phyloP scores from a whole-genome alignment of 1,140 invertebrate genomes.

The Rhopalosiphum maidis region DNA sequence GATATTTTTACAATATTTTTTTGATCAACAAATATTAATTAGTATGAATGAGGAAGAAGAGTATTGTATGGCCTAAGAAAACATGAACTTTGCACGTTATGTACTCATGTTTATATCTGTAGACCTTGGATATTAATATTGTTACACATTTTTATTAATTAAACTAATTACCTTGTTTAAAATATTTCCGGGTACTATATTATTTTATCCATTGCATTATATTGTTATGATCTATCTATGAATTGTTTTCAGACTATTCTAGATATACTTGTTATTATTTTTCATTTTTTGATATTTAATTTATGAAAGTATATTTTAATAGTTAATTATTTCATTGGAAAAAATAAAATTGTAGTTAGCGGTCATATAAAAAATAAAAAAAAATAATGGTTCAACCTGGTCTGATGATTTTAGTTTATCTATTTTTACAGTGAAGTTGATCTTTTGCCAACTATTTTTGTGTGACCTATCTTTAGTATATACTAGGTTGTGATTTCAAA shows the following conservation, averaged over 20 bases:
- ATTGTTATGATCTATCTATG: not conserved
- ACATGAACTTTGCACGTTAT: constrained; percentile 6
- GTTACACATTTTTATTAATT: not conserved
- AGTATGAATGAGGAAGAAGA: not conserved
- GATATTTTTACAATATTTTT: not conserved
- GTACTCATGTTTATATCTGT: not conserved
- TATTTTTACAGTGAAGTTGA: constrained; percentile 21
- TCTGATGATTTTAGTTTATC: constrained; percentile 21
- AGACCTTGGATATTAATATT: not conserved
- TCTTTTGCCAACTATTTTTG: constrained; percentile 26
- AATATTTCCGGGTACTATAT: not conserved
- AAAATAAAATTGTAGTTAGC: constrained; percentile 8
- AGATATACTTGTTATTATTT: not conserved
- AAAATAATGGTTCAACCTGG: not conserved
- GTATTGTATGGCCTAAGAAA: not conserved
- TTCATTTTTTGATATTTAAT: not conserved
- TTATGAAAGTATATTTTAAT: not conserved
- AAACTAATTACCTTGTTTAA: not conserved
- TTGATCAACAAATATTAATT: not conserved
- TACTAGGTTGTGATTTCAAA: not conserved
- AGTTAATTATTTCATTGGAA: not conserved
- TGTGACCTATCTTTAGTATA: constrained; percentile 36
- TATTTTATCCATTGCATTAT: not conserved
- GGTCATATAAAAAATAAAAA: constrained; percentile 24
- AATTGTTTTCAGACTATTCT: not conserved